Conservation (phyloP, 2,888 invertebrate species). For the Volucella inanis region DNA sequence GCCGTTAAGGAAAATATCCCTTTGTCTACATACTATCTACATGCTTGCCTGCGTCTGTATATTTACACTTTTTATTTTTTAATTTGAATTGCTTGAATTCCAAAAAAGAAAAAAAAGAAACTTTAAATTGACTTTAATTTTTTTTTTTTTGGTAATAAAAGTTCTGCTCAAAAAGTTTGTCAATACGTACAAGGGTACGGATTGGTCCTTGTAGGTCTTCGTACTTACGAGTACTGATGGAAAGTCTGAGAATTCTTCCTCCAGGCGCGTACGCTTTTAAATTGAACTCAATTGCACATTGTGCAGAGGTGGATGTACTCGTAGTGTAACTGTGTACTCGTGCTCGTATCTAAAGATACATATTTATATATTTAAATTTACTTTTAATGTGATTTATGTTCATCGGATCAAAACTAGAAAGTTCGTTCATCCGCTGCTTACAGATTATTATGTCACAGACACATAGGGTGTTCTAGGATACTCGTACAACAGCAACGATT, state of each 20-base stretch:
- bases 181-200: background rate
- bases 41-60: background rate
- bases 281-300: too few relatives aligned
- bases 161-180: conserved; percentile 25
- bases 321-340: too few relatives aligned
- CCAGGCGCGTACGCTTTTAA: too few relatives aligned
- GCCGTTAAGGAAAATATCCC: conserved; percentile 9
- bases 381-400: conserved; percentile 58
- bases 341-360: background rate
- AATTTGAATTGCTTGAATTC: background rate
- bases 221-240: too few relatives aligned
- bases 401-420: conserved; percentile 49
- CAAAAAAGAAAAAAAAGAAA: background rate
- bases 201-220: background rate
- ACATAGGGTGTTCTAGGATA: too few relatives aligned
- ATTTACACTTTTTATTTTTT: background rate
- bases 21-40: background rate
- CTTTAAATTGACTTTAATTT: background rate
- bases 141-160: conserved; percentile 12
- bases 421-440: conserved; percentile 54
- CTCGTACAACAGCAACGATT: too few relatives aligned
- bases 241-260: too few relatives aligned
- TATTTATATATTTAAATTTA: conserved; percentile 44
- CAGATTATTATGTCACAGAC: conserved; percentile 52
- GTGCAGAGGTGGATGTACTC: too few relatives aligned